Evolutionary conservation across 2,888 invertebrate species (phyloP).

Genomic region (Zaprionus bogoriensis): DNA sequence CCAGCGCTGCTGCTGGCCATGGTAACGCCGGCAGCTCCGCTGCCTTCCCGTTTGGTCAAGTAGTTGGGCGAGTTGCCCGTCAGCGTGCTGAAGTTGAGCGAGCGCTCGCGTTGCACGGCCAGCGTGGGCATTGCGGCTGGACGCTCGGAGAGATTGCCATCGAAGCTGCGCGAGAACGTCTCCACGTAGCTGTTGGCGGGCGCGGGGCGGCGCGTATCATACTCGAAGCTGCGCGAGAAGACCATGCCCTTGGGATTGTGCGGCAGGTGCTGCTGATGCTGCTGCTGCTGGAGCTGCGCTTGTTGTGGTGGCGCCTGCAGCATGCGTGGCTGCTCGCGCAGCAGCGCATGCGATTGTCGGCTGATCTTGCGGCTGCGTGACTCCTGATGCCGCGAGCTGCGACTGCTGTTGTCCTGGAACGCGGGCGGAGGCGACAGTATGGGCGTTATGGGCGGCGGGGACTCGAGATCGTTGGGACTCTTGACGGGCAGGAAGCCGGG

Average conservation of each 20-base stretch:
- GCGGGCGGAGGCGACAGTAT: slow-evolving; percentile 89
- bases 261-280: slow-evolving; percentile 23
- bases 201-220: slow-evolving; percentile 80
- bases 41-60: slow-evolving; percentile 80
- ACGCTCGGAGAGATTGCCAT: slow-evolving; percentile 81
- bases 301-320: slow-evolving; percentile 52
- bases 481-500: slow-evolving; percentile 83
- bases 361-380: slow-evolving; percentile 62
- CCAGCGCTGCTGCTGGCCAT: slow-evolving; percentile 25
- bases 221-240: slow-evolving; percentile 83
- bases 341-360: slow-evolving; percentile 47
- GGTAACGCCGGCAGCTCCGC: slow-evolving; percentile 24
- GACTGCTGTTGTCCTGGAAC: slow-evolving; percentile 85
- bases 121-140: slow-evolving; percentile 50
- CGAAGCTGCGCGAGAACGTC: slow-evolving; percentile 83
- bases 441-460: slow-evolving; percentile 87
- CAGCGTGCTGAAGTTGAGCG: slow-evolving; percentile 81
- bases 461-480: slow-evolving; percentile 81
- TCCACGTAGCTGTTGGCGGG: slow-evolving; percentile 80
- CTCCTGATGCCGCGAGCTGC: slow-evolving; percentile 68
- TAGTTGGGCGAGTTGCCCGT: slow-evolving; percentile 83
- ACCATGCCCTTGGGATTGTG: slow-evolving; percentile 80
- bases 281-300: slow-evolving; percentile 27
- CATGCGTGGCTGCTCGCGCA: slow-evolving; percentile 29
- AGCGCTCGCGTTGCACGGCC: slow-evolving; percentile 76